Evolutionary conservation across 2,888 invertebrate genomes (phyloP).

Genomic region (Heliconius charithonia): DNA sequence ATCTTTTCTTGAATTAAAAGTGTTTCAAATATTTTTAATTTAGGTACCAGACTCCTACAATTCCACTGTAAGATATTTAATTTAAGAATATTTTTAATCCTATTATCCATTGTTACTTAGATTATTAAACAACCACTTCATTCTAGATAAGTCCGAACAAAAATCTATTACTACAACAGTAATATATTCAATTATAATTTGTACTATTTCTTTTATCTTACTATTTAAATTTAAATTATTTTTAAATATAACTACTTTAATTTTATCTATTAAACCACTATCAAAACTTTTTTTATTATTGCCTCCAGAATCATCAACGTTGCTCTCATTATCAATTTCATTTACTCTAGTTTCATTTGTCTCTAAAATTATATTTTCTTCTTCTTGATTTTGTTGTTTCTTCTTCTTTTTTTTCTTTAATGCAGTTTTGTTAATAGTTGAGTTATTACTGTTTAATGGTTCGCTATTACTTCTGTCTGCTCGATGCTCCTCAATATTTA

Average conservation of each 20-base stretch:
- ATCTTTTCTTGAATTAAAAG: not conserved
- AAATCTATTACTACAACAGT: no score
- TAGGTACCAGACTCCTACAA: not conserved
- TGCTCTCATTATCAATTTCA: not conserved
- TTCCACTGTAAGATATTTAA: not conserved
- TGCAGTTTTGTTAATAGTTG: not conserved
- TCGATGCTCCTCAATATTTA: not conserved
- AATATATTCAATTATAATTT: no score
- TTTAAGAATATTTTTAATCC: not conserved
- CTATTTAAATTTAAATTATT: no score
- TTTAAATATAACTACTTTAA: no score
- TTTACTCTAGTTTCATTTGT: not conserved
- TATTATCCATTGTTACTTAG: no score
- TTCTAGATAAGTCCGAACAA: no score
- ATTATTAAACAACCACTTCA: no score
- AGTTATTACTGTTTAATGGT: not conserved
- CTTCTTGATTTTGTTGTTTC: not conserved
- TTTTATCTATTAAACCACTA: no score
- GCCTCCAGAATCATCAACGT: not conserved
- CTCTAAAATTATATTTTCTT: not conserved
- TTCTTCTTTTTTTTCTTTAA: not conserved
- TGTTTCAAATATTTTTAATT: not conserved
- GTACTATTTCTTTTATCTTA: no score
- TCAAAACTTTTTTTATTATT: no score
- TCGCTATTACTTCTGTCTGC: not conserved